A percentile compares a stretch with the other conserved stretches of the same genome.
phyloP scores from a whole-genome alignment of 1,140 invertebrate genomes.

The Saccostrea echinata region DNA sequence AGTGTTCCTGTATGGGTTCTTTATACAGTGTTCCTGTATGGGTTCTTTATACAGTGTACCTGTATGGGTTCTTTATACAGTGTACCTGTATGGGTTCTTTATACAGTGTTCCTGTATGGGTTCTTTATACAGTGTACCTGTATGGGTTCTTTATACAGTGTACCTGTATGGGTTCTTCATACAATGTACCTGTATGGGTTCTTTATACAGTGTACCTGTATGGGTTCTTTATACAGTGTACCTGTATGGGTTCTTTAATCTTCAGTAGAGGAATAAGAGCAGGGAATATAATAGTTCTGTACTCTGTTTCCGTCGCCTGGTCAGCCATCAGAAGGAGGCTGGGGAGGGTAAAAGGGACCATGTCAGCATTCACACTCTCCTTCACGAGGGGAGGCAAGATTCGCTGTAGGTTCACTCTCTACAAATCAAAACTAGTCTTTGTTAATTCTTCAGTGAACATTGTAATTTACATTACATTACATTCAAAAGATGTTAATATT shows the following conservation, averaged over 20 bases:
- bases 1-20: no score
- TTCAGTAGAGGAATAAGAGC: conserved; percentile 93
- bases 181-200: no score
- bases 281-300: conserved; percentile 90
- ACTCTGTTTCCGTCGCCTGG: conserved; percentile 91
- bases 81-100: no score
- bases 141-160: no score
- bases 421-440: conserved; percentile 37
- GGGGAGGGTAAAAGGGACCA: conserved; percentile 98
- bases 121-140: no score
- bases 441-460: conserved; percentile 15
- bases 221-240: no score
- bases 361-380: conserved; percentile 95
- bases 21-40: no score
- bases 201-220: no score
- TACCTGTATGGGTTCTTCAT: no score
- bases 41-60: no score
- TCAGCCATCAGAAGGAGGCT: conserved; percentile 94
- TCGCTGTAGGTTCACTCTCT: conserved; percentile 82
- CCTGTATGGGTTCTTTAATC: conserved; percentile 95
- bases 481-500: background rate
- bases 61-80: no score
- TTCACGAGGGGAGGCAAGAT: conserved; percentile 94
- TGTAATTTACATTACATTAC: background rate
- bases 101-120: no score